phyloP scores from a whole-genome alignment of 2,797 vertebrate species.

The Lateolabrax maculatus region DNA sequence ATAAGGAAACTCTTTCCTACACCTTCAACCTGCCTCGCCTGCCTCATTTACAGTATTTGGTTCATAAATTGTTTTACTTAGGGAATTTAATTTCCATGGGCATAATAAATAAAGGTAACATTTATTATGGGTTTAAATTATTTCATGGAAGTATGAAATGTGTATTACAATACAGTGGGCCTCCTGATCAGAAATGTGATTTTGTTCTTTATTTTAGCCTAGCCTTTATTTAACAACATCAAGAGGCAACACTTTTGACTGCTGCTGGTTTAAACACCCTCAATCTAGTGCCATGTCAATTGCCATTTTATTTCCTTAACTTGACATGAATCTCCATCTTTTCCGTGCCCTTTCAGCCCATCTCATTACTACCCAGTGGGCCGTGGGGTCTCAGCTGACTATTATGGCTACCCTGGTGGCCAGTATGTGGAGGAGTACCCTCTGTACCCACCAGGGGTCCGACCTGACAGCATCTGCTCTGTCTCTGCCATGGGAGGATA shows the following conservation, averaged over 20 bases:
- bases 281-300: background rate
- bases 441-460: slow-evolving; percentile 88
- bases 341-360: slow-evolving; percentile 82
- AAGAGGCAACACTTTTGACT: background rate
- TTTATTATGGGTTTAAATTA: no score
- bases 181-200: background rate
- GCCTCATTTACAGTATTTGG: background rate
- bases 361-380: slow-evolving; percentile 88
- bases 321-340: background rate
- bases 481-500: slow-evolving; percentile 89
- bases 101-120: background rate
- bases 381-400: slow-evolving; percentile 87
- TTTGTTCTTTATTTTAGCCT: background rate
- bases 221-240: background rate
- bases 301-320: background rate
- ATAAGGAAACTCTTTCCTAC: background rate
- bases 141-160: no score
- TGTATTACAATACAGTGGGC: background rate
- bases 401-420: slow-evolving; percentile 87
- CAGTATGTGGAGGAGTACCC: slow-evolving; percentile 92
- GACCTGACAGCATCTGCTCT: slow-evolving; percentile 96
- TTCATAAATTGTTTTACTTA: background rate
- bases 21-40: background rate
- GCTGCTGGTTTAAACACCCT: background rate
- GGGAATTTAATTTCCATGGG: background rate